phyloP scores from a whole-genome alignment of 92 coral and sea anemone genomes.

The Zoanthus sansibaricus region DNA sequence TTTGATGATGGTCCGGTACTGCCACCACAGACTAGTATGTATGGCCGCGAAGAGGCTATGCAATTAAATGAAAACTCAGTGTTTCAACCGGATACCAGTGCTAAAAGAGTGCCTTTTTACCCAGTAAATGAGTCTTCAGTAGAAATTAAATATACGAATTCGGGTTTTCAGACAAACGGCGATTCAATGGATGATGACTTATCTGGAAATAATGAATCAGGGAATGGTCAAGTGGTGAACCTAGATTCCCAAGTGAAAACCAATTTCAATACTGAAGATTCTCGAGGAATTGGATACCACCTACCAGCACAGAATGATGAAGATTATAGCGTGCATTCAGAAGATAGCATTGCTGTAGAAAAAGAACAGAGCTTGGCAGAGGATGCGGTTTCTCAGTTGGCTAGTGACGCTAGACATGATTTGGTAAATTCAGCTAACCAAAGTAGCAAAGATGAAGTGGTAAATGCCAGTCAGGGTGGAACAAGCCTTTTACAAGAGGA shows the following conservation, averaged over 20 bases:
- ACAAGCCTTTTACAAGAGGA: background rate
- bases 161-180: conserved; percentile 1
- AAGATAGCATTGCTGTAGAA: background rate
- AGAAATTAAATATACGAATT: background rate
- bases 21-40: conserved; percentile 15
- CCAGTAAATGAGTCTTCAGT: conserved; percentile 5
- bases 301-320: conserved; percentile 34
- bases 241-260: background rate
- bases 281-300: conserved; percentile 30
- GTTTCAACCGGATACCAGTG: conserved; percentile 8
- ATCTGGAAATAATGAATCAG: background rate
- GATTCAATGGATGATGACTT: background rate
- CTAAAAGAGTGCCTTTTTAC: conserved; percentile 21
- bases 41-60: conserved; percentile 1
- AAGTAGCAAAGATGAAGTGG: background rate
- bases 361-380: background rate
- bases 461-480: background rate
- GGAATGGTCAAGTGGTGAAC: background rate
- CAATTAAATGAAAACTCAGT: background rate
- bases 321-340: background rate
- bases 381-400: background rate
- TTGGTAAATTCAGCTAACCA: background rate
- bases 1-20: conserved; percentile 8
- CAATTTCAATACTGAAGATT: background rate
- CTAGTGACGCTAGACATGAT: background rate